Base-by-base conservation (phyloP, 2,888 invertebrate species). In the Hoplodrina blanda region DNA sequence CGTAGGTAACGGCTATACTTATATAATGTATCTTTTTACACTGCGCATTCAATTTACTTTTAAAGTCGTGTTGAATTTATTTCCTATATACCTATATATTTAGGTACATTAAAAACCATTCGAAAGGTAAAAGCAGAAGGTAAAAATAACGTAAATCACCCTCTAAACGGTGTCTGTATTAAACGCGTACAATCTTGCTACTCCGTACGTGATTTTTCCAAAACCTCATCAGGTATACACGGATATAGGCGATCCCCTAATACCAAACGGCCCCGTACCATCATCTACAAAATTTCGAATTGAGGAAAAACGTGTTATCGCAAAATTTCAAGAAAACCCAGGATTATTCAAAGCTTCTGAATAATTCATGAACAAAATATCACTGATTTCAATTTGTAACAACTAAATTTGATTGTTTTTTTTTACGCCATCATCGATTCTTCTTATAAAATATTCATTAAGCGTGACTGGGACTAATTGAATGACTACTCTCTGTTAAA, bases 341-440 rank as follows among this genome's bases (percentile, higher is more conserved):
- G 65, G 62, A 81, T 79, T 81, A 81, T 66, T 64, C 62, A 60
- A 67, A 37, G 37, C 19, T 13, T 2, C 5, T 83, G 80, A 81
- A 81, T 81, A 59, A 80, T 77, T 77, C 71, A 81, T 83, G 69
- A 62, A 46, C 19, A 60, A 78, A 81, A 81, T 77, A 81, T 78
- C 65, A 72, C 69, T 74, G 81, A 83, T 83, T 81, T 81, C 81
- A 81, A 81, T 81, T 80, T 50, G 63, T 73, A 19, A 50, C 62
- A 64, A 79, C 62, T 80, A 66, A 82, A 82, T 82, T 76, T 71
- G 79, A 81, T 84, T 84, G 76, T 84, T 82, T 81, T 83, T 78
- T 71, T 46, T 53, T 15, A 19, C 60, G 57, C 63, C 46, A 67
- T 78, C 69, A 83, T 76, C 79, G 79, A 77, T 76, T 80, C 20